Evolutionary conservation across 2,797 vertebrate genomes (phyloP), one percentile per base, ranked within the genome.

Genomic region (Falco cherrug): DNA sequence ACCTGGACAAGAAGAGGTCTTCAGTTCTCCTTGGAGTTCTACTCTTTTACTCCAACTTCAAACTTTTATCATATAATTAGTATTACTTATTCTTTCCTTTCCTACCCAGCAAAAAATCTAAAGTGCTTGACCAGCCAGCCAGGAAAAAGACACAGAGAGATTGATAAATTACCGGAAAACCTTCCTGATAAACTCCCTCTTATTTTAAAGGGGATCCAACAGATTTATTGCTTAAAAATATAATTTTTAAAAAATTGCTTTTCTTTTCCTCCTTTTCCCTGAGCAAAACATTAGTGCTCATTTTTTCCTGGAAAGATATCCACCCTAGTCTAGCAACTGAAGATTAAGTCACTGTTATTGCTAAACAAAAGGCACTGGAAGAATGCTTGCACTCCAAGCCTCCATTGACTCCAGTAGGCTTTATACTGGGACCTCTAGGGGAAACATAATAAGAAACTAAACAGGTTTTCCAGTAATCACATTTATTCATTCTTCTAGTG

Each of bases 361-460:
- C 74, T 73, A 93, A 96, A 97, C 60, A 63, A 95, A 97, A 97
- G 75, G 45, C 89, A 71, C 68, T 86, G 68, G 64, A 96, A 92
- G 95, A 97, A 93, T 37, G 68, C 26, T 95, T 95, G 51, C 57
- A 35, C 80, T 93, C 37, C 68, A 87, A 77, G 26, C 1, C 43
- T 77, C 68, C 74, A 45, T 20, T 86, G 80, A 82, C 37, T 84
- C 53, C 45, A 70, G 54, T 37, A 77, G 41, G 43, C 41, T 87
- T 92, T 83, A 41, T 93, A 87, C 71, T 71, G 41, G 20, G 21
- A 87, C 28, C 78, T 92, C 84, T 35, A 56, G 63, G 84, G 94
- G 57, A 69, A 92, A 67, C 21, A 87, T 18, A 93, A 67, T 82
- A 88, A n/a, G 54, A 82, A 26, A 93, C 43, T 84, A 85, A 93